Conservation (phyloP, 2,888 invertebrate genomes). For the Biston stratarius region DNA sequence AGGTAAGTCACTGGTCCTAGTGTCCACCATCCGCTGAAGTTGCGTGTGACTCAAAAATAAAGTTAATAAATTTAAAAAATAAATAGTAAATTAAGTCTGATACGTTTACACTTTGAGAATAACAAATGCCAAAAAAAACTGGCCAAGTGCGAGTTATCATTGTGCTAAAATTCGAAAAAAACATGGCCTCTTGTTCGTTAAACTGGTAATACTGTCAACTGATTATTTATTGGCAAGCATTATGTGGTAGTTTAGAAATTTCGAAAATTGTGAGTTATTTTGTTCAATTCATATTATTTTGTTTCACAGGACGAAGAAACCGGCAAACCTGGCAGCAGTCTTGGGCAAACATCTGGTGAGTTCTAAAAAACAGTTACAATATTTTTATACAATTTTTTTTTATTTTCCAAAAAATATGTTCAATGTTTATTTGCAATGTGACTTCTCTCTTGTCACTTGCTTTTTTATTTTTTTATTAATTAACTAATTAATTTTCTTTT, state of each 20-base stretch:
- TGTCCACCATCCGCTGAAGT: neutral
- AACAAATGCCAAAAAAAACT: too few species aligned
- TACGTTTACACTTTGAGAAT: too few species aligned
- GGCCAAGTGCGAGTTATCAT: too few species aligned
- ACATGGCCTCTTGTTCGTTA: too few species aligned
- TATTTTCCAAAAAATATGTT: slow-evolving; percentile 49
- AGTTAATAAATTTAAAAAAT: too few species aligned
- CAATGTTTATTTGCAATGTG: slow-evolving; percentile 84
- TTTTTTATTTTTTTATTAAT: slow-evolving; percentile 42
- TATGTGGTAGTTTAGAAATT: too few species aligned
- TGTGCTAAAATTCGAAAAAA: too few species aligned
- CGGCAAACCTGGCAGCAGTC: slow-evolving; percentile 77
- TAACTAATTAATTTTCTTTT: slow-evolving; percentile 43
- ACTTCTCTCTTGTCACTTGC: slow-evolving; percentile 79
- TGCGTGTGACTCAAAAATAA: too few species aligned
- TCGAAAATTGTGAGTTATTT: too few species aligned
- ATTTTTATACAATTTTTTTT: slow-evolving; percentile 33
- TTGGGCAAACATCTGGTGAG: slow-evolving; percentile 81
- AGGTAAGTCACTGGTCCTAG: slow-evolving; percentile 54
- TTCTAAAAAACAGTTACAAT: slow-evolving; percentile 30
- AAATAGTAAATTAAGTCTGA: too few species aligned
- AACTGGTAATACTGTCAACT: too few species aligned
- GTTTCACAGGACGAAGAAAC: slow-evolving; percentile 79
- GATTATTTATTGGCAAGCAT: too few species aligned
- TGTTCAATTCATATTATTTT: slow-evolving; percentile 1